A percentile compares a stretch with the other conserved stretches of the same genome.
phyloP scores from a whole-genome alignment of 2,113 vertebrate genomes.

The Clarias magur region DNA sequence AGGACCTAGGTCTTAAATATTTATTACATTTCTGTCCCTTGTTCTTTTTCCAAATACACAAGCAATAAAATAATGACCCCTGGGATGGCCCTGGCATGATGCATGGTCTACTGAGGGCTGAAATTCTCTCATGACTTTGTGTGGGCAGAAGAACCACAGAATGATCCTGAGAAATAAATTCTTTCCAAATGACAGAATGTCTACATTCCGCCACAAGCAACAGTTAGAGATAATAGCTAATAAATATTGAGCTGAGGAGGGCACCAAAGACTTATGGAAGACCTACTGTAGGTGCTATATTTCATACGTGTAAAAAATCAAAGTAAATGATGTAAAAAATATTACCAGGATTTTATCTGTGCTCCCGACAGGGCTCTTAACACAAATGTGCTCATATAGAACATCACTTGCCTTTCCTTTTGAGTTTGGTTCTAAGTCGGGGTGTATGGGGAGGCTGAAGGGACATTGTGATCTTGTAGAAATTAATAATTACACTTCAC shows the following conservation, averaged over 20 bases:
- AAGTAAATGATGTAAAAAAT: not conserved
- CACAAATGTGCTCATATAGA: not conserved
- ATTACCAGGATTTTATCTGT: not conserved
- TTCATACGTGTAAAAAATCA: not conserved
- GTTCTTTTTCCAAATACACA: not conserved
- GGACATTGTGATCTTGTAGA: no score
- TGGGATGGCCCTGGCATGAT: not conserved
- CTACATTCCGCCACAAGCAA: not conserved
- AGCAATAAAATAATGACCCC: conserved; percentile 18
- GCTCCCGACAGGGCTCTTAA: not conserved
- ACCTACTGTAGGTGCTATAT: not conserved
- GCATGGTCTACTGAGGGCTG: not conserved
- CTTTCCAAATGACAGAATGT: not conserved
- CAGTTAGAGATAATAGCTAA: not conserved
- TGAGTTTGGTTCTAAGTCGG: not conserved
- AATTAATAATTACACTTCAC: no score
- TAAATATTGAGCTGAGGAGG: not conserved
- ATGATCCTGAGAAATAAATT: not conserved
- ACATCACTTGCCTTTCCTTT: not conserved
- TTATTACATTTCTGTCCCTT: conserved; percentile 24
- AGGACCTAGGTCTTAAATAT: conserved; percentile 20
- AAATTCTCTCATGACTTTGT: not conserved
- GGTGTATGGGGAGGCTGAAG: no score
- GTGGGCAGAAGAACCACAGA: not conserved
- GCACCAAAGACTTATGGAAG: not conserved